Conservation (phyloP, 2,888 invertebrate genomes). For the Sminthurides aquaticus region DNA sequence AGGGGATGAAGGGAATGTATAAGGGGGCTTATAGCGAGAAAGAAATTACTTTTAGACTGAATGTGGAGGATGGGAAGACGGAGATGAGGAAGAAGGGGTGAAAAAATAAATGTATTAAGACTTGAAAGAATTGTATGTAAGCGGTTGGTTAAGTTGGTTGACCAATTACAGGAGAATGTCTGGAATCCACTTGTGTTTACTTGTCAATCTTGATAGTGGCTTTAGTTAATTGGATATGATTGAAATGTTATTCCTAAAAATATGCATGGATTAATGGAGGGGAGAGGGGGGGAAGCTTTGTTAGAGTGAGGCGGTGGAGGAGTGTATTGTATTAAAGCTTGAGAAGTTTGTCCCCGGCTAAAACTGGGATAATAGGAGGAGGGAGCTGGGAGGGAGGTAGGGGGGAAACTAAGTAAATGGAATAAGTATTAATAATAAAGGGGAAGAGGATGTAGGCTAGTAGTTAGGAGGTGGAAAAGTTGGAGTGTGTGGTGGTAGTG, state of each 20-base stretch:
- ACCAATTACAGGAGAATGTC: constrained; percentile 6
- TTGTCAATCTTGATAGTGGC: neutral
- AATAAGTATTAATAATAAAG: too few species aligned
- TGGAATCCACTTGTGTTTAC: neutral
- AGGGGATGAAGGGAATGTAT: neutral
- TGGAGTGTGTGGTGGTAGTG: too few species aligned
- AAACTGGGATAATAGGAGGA: too few species aligned
- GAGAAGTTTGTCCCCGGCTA: too few species aligned
- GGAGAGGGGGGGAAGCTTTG: neutral
- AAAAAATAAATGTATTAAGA: neutral
- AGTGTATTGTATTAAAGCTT: too few species aligned
- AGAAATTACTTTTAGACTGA: too few species aligned
- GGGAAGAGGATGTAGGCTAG: too few species aligned
- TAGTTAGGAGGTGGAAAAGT: too few species aligned
- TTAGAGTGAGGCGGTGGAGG: neutral
- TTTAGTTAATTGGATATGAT: constrained; percentile 1
- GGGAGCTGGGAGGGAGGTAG: too few species aligned
- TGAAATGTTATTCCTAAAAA: constrained; percentile 5
- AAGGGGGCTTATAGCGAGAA: too few species aligned
- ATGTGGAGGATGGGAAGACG: too few species aligned
- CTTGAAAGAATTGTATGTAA: neutral
- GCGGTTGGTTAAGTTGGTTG: neutral
- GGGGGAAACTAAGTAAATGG: too few species aligned
- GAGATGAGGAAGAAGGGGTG: neutral
- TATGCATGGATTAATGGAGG: neutral